These are phyloP conservation scores for Meteorus sp. DNA, from an alignment of 1,140 invertebrate genomes.

Conservation along the genomic window DNA sequence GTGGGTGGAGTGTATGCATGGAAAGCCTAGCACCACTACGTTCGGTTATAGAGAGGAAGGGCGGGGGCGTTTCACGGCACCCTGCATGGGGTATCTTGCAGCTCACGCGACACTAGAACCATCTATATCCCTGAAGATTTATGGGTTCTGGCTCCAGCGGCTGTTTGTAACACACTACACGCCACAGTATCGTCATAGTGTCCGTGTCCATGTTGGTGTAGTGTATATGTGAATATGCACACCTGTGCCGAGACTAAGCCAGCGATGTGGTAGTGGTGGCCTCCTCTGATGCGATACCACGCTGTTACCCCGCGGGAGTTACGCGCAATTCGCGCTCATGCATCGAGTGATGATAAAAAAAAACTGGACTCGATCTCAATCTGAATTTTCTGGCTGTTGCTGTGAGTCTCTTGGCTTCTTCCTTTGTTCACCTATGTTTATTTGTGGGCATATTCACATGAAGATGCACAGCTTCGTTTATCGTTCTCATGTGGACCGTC, in stretches of 20 bases:
- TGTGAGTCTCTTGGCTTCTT: constrained; percentile 5
- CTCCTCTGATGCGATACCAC: constrained; percentile 56
- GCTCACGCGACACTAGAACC: constrained; percentile 59
- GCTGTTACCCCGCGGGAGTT: constrained; percentile 57
- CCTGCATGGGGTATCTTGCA: constrained; percentile 58
- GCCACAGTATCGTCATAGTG: constrained; percentile 51
- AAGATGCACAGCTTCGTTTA: constrained; percentile 5
- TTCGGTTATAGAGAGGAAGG: constrained; percentile 35
- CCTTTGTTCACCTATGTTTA: no score
- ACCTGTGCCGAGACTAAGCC: not conserved
- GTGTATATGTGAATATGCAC: not conserved
- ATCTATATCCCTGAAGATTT: constrained; percentile 60
- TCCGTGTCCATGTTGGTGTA: constrained; percentile 31
- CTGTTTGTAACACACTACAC: constrained; percentile 51
- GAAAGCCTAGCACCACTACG: no score
- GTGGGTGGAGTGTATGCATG: not conserved
- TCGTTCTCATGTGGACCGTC: constrained; percentile 7
- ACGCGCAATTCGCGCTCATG: constrained; percentile 57
- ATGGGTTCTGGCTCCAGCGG: constrained; percentile 56
- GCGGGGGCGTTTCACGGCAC: constrained; percentile 52
- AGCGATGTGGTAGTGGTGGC: constrained; percentile 31
- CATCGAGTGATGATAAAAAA: constrained; percentile 49
- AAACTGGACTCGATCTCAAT: constrained; percentile 53
- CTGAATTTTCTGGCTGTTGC: constrained; percentile 34
- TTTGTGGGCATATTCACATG: no score